Evolutionary conservation across 2,888 invertebrate species (phyloP).

Genomic region (Drosophila gaucha): DNA sequence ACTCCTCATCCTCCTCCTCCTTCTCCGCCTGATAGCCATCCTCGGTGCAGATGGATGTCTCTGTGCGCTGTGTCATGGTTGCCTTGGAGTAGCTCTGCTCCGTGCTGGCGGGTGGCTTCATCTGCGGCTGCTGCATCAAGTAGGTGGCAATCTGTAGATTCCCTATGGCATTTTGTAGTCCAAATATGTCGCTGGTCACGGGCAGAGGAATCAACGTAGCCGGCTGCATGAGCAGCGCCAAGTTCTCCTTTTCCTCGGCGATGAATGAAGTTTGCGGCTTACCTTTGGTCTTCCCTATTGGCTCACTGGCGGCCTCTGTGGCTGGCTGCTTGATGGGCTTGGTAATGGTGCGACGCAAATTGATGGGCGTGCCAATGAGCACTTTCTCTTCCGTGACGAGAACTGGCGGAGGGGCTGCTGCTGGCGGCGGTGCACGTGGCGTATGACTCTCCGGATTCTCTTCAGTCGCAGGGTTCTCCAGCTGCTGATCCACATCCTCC

Average conservation of each 20-base stretch:
- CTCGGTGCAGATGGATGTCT: slow-evolving; percentile 76
- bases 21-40: slow-evolving; percentile 74
- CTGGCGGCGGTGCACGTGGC: slow-evolving; percentile 51
- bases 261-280: background rate
- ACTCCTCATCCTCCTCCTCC: slow-evolving; percentile 47
- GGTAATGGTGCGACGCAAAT: slow-evolving; percentile 77
- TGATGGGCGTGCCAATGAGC: slow-evolving; percentile 84
- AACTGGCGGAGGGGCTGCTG: slow-evolving; percentile 2
- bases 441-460: slow-evolving; percentile 41
- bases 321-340: slow-evolving; percentile 71
- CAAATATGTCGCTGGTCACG: slow-evolving; percentile 83
- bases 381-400: slow-evolving; percentile 79
- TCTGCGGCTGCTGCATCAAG: slow-evolving; percentile 82
- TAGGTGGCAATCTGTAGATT: slow-evolving; percentile 84
- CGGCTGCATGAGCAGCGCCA: slow-evolving; percentile 82
- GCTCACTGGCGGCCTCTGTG: slow-evolving; percentile 13
- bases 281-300: background rate
- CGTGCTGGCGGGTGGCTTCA: slow-evolving; percentile 62
- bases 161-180: slow-evolving; percentile 83
- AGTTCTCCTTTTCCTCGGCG: slow-evolving; percentile 65
- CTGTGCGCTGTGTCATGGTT: slow-evolving; percentile 80
- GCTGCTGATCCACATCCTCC: slow-evolving; percentile 45
- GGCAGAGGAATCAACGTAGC: slow-evolving; percentile 84
- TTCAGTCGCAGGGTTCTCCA: background rate
- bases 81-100: slow-evolving; percentile 70